phyloP scores from a whole-genome alignment of 2,888 invertebrate species.

The Sympetrum striolatum region DNA sequence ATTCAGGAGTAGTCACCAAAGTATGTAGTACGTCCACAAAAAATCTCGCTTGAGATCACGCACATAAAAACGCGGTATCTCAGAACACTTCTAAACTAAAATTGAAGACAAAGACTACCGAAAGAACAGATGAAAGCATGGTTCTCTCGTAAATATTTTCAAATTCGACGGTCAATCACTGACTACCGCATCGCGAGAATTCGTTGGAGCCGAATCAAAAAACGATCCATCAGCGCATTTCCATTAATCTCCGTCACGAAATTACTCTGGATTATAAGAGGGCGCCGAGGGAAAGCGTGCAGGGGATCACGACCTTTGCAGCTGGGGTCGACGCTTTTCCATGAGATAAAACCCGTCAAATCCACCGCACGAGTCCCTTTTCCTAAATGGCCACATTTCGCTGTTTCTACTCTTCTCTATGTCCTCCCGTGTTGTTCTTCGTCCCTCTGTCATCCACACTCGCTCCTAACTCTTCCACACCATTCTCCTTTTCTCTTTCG shows the following conservation, averaged over 20 bases:
- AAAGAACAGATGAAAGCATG: too few species aligned
- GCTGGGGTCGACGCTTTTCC: not conserved
- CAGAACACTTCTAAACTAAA: too few species aligned
- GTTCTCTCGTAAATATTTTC: too few species aligned
- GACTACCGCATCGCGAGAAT: not conserved
- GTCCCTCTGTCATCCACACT: not conserved
- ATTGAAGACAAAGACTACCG: too few species aligned
- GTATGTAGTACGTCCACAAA: too few species aligned
- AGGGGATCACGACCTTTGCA: not conserved
- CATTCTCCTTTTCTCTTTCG: too few species aligned
- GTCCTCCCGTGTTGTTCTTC: too few species aligned
- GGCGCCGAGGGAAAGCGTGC: not conserved
- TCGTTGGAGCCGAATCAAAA: not conserved
- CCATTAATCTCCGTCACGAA: constrained; percentile 25
- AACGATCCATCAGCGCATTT: not conserved
- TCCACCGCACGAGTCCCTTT: not conserved
- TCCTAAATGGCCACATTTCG: not conserved
- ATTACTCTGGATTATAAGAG: not conserved
- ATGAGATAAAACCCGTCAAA: not conserved
- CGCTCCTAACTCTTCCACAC: too few species aligned
- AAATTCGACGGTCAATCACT: not conserved
- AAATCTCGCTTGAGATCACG: too few species aligned
- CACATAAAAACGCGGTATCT: too few species aligned
- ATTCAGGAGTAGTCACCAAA: too few species aligned
- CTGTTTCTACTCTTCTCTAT: too few species aligned